Evolutionary conservation across 92 coral and sea anemone species (phyloP), one percentile per base, ranked within the genome.

Genomic region (Heteractis magnifica): DNA sequence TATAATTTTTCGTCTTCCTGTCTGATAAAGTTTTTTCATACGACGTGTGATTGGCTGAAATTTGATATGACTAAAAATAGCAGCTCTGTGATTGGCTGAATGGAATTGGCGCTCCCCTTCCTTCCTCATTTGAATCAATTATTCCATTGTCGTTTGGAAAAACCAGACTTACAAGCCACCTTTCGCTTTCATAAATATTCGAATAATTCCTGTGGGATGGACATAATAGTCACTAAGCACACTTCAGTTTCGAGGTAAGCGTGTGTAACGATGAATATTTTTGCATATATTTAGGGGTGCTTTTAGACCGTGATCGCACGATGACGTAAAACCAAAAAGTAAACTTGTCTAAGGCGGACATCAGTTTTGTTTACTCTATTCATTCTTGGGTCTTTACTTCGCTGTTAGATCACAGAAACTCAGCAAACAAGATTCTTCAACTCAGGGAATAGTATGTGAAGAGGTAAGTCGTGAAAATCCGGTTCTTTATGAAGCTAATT

Each of bases 81-180:
- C 77, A 49, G 84, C 84, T 10, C 18, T 81, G 49, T 68, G 84
- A 81, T 81, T 81, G 84, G 84, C 23, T 52, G 19, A 44, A 1
- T 49, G 18, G 41, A n/a, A 18, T 68, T 81, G 84, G 84, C 84
- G 84, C 84, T 81, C 84, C 84, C 52, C 84, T 81, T 81, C 84
- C 84, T 81, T 81, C 84, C 84, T 81, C 62, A 70, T 81, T 81
- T 81, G 84, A 81, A 81, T 81, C 34, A 81, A 81, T 81, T 56
- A 81, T 68, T 59, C 8, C 56, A 20, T 75, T 56, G 53, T 81
- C 77, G 56, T 49, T 49, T 52, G 77, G 12, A 51, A 16, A n/a
- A 13, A 65, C 41, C 73, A 51, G 75, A 65, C 58, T 70, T 21
- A 44, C 65, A 70, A 19, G 23, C 50, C 60, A 14, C 50, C 73